A percentile compares a stretch with the other conserved stretches of the same genome.
These are phyloP conservation scores for Andrena bicolor DNA, from an alignment of 2,888 invertebrate genomes.

Conservation along the genomic window DNA sequence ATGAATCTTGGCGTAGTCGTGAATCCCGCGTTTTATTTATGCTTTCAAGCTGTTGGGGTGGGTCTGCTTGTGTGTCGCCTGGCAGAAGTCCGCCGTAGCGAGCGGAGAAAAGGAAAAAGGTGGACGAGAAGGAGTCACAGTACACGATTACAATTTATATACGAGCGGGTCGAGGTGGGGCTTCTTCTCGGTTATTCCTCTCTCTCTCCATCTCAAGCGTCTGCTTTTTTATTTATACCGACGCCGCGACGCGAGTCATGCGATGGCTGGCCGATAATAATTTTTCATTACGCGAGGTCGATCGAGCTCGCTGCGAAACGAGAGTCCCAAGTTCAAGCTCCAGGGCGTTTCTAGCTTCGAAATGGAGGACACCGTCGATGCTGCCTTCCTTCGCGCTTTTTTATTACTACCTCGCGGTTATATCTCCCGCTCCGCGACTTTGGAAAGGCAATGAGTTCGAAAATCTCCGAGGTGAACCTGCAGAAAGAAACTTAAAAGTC, in stretches of 20 bases:
- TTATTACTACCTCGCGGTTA: neutral
- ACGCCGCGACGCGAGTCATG: slow-evolving; percentile 31
- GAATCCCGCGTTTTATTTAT: slow-evolving; percentile 64
- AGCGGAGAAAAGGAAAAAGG: neutral
- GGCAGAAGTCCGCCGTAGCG: slow-evolving; percentile 27
- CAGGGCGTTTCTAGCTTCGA: neutral
- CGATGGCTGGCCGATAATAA: slow-evolving; percentile 63
- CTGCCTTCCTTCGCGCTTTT: neutral
- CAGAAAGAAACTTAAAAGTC: no score
- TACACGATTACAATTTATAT: slow-evolving; percentile 66
- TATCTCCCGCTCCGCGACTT: neutral
- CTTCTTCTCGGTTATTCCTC: slow-evolving; percentile 49
- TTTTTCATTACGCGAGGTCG: slow-evolving; percentile 66
- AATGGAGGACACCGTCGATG: neutral
- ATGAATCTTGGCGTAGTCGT: slow-evolving; percentile 59
- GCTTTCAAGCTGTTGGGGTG: slow-evolving; percentile 32
- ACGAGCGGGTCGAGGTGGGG: slow-evolving; percentile 1
- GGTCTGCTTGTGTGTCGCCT: slow-evolving; percentile 15
- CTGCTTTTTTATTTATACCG: slow-evolving; percentile 55
- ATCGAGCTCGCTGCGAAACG: slow-evolving; percentile 32
- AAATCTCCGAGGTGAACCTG: neutral
- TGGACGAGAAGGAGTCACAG: slow-evolving; percentile 6
- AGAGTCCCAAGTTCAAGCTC: neutral
- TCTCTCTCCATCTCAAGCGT: neutral
- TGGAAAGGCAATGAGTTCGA: neutral